Evolutionary conservation across 2,113 vertebrate species (phyloP).

Genomic region (Phyllostomus discolor): DNA sequence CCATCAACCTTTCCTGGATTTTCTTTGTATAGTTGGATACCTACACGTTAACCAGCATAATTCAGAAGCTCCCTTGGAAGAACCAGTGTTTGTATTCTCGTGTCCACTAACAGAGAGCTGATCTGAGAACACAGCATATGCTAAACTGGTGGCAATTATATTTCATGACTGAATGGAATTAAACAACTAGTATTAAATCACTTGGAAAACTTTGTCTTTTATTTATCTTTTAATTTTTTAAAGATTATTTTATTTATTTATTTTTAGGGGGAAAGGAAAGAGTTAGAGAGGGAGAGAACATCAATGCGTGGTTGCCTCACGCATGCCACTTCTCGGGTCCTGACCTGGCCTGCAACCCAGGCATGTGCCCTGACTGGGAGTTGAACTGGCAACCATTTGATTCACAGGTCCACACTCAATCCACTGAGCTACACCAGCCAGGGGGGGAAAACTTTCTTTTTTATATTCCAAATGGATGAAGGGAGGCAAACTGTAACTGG

Average conservation of each 20-base stretch:
- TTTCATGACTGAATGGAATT: not conserved
- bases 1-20: not conserved
- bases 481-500: not conserved
- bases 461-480: not conserved
- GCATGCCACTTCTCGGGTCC: no score
- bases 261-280: no score
- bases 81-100: not conserved
- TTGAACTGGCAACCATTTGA: no score
- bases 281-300: no score
- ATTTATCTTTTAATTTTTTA: no score
- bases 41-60: not conserved
- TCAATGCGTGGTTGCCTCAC: no score
- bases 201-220: not conserved
- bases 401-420: no score
- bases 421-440: no score
- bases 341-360: no score
- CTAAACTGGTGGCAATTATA: not conserved
- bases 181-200: not conserved
- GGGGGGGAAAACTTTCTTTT: not conserved
- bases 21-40: not conserved
- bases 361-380: no score
- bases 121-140: not conserved
- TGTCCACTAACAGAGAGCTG: not conserved
- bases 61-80: not conserved
- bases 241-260: no score